phyloP scores from a whole-genome alignment of 2,888 invertebrate genomes.

The Conus canariensis region DNA sequence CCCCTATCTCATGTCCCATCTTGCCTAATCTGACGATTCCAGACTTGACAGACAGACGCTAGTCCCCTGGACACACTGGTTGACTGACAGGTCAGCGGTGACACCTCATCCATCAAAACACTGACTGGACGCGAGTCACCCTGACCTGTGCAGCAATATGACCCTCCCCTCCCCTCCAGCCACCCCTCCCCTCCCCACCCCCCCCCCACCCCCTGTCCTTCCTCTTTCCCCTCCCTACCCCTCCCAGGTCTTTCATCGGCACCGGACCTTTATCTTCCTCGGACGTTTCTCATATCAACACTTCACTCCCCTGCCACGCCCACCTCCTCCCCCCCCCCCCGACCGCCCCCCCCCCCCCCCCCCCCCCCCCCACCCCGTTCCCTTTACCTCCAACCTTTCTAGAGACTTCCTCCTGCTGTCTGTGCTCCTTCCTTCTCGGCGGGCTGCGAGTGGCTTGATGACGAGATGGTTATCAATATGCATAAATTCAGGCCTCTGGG shows the following conservation, averaged over 20 bases:
- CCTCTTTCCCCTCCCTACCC: no score
- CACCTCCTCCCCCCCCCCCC: no score
- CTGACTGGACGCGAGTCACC: not conserved
- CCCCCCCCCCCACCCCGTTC: not conserved
- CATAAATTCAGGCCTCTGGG: slow-evolving; percentile 20
- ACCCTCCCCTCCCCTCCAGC: not conserved
- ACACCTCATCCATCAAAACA: not conserved
- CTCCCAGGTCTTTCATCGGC: no score
- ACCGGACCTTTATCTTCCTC: no score
- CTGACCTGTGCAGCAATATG: not conserved
- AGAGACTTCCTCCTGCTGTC: no score
- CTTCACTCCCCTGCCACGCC: no score
- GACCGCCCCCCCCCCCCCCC: not conserved
- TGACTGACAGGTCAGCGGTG: not conserved
- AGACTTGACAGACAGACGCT: no score
- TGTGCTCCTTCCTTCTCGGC: no score
- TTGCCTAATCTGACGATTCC: no score
- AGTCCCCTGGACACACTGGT: no score
- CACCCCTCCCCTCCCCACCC: not conserved
- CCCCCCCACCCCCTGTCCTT: not conserved
- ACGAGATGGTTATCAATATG: slow-evolving; percentile 38
- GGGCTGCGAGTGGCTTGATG: not conserved
- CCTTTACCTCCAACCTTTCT: not conserved
- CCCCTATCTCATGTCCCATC: no score
- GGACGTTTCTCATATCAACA: no score